phyloP scores from a whole-genome alignment of 2,797 vertebrate genomes.

The Moxostoma hubbsi region DNA sequence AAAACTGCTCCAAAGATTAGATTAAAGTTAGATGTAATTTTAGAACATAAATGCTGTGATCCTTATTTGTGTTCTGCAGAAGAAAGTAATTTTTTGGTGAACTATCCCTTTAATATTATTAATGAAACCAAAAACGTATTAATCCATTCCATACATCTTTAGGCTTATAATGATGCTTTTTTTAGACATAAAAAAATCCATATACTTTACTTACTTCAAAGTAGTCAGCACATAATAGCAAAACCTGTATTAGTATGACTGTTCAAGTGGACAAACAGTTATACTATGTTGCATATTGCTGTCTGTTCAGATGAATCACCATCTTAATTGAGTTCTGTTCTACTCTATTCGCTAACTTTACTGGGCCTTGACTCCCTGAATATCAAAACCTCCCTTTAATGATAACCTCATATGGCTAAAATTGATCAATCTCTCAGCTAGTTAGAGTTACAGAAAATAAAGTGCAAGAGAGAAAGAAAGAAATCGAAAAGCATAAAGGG shows the following conservation, averaged over 20 bases:
- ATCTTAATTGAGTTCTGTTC: not conserved
- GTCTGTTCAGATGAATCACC: not conserved
- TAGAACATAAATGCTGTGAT: no score
- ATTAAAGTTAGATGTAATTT: no score
- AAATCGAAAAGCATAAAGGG: not conserved
- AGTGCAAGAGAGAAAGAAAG: not conserved
- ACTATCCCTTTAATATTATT: no score
- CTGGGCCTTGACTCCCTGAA: not conserved
- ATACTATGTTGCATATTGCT: not conserved
- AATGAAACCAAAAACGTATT: no score
- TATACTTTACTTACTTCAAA: not conserved
- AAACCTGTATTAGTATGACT: no score
- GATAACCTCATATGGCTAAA: not conserved
- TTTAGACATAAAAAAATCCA: no score
- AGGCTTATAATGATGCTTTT: no score
- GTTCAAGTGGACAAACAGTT: not conserved
- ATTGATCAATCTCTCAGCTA: not conserved
- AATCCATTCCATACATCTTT: no score
- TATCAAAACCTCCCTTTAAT: constrained; percentile 10
- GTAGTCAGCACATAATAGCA: not conserved
- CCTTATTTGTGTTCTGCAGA: no score
- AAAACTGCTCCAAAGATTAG: no score
- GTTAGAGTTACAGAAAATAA: not conserved
- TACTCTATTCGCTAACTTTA: not conserved
- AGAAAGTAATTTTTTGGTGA: no score